phyloP scores from a whole-genome alignment of 2,888 invertebrate species.

The Drosophila pseudotakahashii region DNA sequence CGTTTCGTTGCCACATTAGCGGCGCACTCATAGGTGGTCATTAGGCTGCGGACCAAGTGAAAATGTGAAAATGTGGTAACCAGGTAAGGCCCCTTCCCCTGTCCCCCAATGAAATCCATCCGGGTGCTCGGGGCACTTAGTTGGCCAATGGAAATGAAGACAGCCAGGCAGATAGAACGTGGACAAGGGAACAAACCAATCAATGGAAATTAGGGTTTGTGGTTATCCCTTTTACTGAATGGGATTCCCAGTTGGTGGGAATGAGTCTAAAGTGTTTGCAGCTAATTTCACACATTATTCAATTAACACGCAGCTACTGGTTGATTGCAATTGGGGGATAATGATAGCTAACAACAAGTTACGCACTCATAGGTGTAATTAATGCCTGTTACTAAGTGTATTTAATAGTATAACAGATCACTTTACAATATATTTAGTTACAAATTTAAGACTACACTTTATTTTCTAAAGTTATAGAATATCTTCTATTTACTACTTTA shows the following conservation, averaged over 20 bases:
- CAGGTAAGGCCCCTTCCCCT: not conserved
- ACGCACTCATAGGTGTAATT: not conserved
- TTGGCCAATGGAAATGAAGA: slow-evolving; percentile 20
- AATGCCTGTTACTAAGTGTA: too few species aligned
- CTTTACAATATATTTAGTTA: too few species aligned
- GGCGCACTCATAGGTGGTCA: slow-evolving; percentile 41
- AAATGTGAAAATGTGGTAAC: slow-evolving; percentile 37
- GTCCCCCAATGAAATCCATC: slow-evolving; percentile 14
- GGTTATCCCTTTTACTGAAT: slow-evolving; percentile 1
- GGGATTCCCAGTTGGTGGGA: slow-evolving; percentile 10
- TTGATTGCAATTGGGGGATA: not conserved
- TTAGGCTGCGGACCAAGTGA: slow-evolving; percentile 23
- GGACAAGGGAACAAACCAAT: slow-evolving; percentile 17
- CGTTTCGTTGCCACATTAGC: slow-evolving; percentile 63
- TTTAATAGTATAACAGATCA: too few species aligned
- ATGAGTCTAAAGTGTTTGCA: not conserved
- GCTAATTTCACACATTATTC: slow-evolving; percentile 21
- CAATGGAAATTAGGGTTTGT: slow-evolving; percentile 29
- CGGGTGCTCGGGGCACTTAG: slow-evolving; percentile 8
- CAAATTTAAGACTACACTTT: too few species aligned
- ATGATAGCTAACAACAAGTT: not conserved
- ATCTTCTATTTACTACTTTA: not conserved
- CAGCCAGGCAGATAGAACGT: not conserved
- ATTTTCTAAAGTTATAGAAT: too few species aligned
- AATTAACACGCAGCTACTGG: slow-evolving; percentile 16